Evolutionary conservation across 2,113 vertebrate genomes (phyloP).

Genomic region (Pogonocichla stellata): DNA sequence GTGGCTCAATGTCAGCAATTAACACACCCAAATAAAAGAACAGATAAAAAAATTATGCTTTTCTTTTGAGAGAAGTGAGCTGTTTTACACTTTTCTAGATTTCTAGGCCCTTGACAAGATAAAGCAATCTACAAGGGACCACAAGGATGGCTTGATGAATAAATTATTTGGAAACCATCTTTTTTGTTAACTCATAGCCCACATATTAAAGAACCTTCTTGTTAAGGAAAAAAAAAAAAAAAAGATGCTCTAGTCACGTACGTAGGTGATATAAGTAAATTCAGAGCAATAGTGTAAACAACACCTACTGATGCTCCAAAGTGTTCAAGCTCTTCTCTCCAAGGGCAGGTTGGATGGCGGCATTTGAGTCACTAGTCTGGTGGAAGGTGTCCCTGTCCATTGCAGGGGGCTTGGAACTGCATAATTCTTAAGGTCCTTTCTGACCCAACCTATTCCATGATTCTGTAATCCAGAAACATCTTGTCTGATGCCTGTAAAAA

Average conservation of each 20-base stretch:
- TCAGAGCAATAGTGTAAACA: background rate
- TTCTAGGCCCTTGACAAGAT: background rate
- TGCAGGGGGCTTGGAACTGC: background rate
- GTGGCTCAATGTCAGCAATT: background rate
- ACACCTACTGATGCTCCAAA: background rate
- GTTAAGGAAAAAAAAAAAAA: background rate
- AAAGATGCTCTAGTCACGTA: background rate
- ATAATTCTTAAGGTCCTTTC: background rate
- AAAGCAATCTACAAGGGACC: background rate
- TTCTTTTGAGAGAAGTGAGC: background rate
- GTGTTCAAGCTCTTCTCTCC: background rate
- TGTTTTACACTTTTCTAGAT: background rate
- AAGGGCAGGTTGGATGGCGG: background rate
- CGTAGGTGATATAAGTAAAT: background rate
- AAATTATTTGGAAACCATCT: background rate
- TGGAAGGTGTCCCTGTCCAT: too few relatives aligned
- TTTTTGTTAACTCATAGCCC: background rate
- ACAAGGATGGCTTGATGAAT: background rate
- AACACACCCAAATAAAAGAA: background rate
- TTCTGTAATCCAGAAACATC: background rate
- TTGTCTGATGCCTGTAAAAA: background rate
- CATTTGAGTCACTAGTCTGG: background rate
- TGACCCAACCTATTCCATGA: background rate
- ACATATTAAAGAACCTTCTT: background rate
- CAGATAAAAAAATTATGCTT: background rate